Evolutionary conservation across 1,140 invertebrate genomes (phyloP), one percentile per base, ranked within the genome.

Genomic region (Pygmarrhopalites habei): DNA sequence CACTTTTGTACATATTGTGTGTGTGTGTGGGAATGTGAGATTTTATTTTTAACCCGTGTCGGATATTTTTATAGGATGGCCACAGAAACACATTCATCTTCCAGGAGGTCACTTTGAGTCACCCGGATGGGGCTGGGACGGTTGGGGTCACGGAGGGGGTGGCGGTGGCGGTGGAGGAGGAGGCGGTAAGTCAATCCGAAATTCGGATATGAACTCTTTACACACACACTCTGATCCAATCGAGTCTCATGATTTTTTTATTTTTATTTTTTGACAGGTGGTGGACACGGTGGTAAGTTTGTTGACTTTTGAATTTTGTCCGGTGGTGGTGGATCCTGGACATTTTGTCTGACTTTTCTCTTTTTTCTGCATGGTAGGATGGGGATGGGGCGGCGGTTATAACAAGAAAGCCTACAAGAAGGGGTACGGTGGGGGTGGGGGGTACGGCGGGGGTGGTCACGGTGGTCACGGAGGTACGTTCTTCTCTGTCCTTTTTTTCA

Each of bases 61-160:
- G 21, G 10, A 25, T 12, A 55, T 55, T 28, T 26, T 14, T 5
- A 55, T 55, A 25, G 56, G 56, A 58, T 58, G 56, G 56, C 56
- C 35, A 58, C 7, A 58, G 26, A 58, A 58, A 28, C 56, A 58
- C 29, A 43, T 44, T 46, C 35, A 44, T 44, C 41, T 43, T 26
- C 35, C 41, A 58, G 41, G 53, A 32, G 53, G 53, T n/a, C 53
- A 56, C 53, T 56, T 56, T 56, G 53, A 56, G 30, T 5, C 5
- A 56, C 53, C 53, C 53, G 53, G 53, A 35, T 56, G 53, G 56
- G 56, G 56, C 43, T 58, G 56, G 56, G 56, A 58, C 12, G 56
- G 41, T 43, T 5, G 23, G 4, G 53, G 53, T 52, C n/a, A 26
- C 25, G 49, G 49, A 52, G 49, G 49, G 2, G 49, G 49, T 28